Evolutionary conservation across 1,140 invertebrate genomes (phyloP), one percentile per base, ranked within the genome.

Genomic region (Ganaspis sp.): DNA sequence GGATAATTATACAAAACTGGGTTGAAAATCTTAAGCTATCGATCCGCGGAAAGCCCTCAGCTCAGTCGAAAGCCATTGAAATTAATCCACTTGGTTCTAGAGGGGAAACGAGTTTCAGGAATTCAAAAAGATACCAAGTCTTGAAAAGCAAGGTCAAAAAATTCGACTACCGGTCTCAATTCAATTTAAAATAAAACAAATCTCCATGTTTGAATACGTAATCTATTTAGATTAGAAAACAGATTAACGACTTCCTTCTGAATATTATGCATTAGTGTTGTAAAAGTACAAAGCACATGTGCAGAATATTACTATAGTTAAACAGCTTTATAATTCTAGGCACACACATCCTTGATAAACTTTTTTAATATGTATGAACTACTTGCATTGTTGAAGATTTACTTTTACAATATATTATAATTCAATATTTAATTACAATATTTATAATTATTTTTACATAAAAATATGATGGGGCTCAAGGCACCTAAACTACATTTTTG

Each of bases 181-280:
- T 64, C 15, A 4, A 5, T 29, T 29, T 29, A 2, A 29, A 64
- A 29, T 15, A 64, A 64, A 58, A 64, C 58, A 29, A 34, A 64
- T 34, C 15, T 64, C 21, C 54, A 6, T 64, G 58, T 64, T 64
- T 64, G 58, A 64, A 64, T 34, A 64, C 58, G 26, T 64, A 64
- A 64, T 64, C 58, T n/a, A 29, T 26, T 64, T 64, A 64, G 58
- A 64, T 64, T 64, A 64, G 58, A 64, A 15, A 64, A 64, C 3
- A 15, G 23, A 64, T 64, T 64, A 64, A 34, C 29, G 58, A 64
- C 58, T 64, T 64, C 58, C 58, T 34, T 26, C 26, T 64, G 26
- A 29, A 64, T 64, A 64, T 64, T 64, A 64, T 64, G 58, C 21
- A 64, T 64, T n/a, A 64, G 58, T 34, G 26, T 64, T 29, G 58